A percentile compares a stretch with the other conserved stretches of the same genome.
These are phyloP conservation scores for Caretta caretta DNA, from an alignment of 2,113 vertebrate genomes.

Conservation along the genomic window DNA sequence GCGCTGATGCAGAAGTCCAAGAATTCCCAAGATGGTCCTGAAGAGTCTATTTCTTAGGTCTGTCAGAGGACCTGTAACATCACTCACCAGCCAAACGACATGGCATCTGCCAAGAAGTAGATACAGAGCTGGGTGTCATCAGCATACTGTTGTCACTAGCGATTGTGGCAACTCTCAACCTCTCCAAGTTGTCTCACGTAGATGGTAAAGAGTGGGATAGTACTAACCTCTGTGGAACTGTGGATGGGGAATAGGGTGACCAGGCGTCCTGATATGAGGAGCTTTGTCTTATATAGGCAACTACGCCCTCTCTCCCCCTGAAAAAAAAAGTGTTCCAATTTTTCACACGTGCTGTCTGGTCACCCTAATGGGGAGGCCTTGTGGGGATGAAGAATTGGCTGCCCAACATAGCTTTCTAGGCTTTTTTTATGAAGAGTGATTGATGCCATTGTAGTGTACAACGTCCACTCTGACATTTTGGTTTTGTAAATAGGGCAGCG, in stretches of 20 bases:
- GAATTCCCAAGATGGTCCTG: not conserved
- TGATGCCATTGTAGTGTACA: not conserved
- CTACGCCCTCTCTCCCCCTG: not conserved
- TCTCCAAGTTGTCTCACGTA: not conserved
- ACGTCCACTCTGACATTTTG: not conserved
- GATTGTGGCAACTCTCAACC: not conserved
- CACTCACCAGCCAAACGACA: no score
- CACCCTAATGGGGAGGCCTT: not conserved
- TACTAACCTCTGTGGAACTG: not conserved
- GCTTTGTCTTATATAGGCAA: not conserved
- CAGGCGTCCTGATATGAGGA: no score
- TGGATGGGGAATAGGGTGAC: not conserved
- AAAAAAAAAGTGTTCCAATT: not conserved
- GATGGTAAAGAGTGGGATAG: not conserved
- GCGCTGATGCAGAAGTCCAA: not conserved
- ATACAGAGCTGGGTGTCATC: no score
- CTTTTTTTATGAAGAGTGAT: not conserved
- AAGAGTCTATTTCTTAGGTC: not conserved
- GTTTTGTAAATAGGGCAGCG: not conserved
- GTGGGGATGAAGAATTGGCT: not conserved
- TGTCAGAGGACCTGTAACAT: no score
- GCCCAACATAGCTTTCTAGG: not conserved
- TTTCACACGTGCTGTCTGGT: not conserved
- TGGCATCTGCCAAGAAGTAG: no score
- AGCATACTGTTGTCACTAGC: no score